phyloP scores from a whole-genome alignment of 2,797 vertebrate species.

The Anguilla megastoma region DNA sequence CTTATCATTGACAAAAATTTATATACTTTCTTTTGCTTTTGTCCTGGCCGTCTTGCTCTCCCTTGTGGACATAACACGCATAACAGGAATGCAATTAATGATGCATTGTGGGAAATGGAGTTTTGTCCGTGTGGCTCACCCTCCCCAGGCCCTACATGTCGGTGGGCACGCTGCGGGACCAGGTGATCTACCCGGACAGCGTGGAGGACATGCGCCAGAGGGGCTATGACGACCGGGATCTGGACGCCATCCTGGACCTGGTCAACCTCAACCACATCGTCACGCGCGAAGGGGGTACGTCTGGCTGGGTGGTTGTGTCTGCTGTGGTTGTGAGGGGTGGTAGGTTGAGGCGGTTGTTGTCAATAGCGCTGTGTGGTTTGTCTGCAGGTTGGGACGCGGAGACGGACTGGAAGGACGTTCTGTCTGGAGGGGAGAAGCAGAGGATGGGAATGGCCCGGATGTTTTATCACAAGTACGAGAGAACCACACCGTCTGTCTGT shows the following conservation, averaged over 20 bases:
- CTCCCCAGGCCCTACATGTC: conserved; percentile 92
- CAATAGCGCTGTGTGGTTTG: neutral
- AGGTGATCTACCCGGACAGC: conserved; percentile 96
- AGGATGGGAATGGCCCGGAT: conserved; percentile 72
- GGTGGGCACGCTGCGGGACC: conserved; percentile 89
- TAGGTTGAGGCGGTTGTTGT: neutral
- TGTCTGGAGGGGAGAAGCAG: conserved; percentile 97
- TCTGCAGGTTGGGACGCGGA: conserved; percentile 89
- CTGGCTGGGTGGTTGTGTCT: too few species aligned
- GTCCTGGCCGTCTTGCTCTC: too few species aligned
- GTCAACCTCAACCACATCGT: conserved; percentile 95
- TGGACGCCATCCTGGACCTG: conserved; percentile 84
- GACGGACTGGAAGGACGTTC: conserved; percentile 95
- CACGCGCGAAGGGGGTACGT: conserved; percentile 91
- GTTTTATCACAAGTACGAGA: conserved; percentile 86
- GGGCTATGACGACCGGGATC: conserved; percentile 82
- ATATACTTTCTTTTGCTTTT: too few species aligned
- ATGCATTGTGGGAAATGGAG: neutral
- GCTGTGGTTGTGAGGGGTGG: neutral
- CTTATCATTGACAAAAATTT: too few species aligned
- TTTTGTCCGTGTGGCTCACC: neutral
- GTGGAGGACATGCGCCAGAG: conserved; percentile 88
- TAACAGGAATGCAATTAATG: neutral
- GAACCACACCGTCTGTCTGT: neutral
- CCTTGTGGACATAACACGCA: too few species aligned